Evolutionary conservation across 2,113 vertebrate species (phyloP).

Genomic region (Hippocampus guttulatus): DNA sequence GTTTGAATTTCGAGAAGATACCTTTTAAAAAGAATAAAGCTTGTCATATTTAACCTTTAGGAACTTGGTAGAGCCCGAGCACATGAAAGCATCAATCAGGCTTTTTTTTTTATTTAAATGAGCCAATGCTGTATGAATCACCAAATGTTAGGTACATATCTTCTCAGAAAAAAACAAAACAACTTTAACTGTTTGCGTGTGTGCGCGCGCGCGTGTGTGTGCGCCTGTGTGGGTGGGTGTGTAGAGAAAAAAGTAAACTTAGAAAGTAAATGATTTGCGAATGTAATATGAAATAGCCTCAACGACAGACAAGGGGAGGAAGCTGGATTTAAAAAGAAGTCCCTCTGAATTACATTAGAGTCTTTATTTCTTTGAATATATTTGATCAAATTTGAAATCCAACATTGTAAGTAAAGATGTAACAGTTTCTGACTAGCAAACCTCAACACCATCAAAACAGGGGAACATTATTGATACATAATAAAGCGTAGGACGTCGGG

Average conservation of each 20-base stretch:
- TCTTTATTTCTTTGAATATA: constrained; percentile 90
- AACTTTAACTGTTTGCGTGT: too few relatives aligned
- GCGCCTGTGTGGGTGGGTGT: too few relatives aligned
- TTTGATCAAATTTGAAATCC: constrained; percentile 96
- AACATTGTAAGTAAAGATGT: constrained; percentile 95
- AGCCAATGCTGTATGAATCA: too few relatives aligned
- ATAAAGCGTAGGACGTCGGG: constrained; percentile 81
- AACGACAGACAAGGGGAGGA: background rate
- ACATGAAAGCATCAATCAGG: too few relatives aligned
- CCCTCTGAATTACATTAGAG: constrained; percentile 87
- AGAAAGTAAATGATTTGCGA: background rate
- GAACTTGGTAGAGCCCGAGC: too few relatives aligned
- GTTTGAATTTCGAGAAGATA: background rate
- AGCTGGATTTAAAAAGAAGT: constrained; percentile 55
- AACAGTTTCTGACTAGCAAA: constrained; percentile 98
- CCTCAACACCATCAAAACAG: constrained; percentile 98
- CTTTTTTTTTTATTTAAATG: too few relatives aligned
- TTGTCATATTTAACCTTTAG: too few relatives aligned
- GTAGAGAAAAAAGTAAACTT: too few relatives aligned
- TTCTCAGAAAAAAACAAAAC: too few relatives aligned
- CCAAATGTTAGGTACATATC: too few relatives aligned
- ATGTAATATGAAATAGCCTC: background rate
- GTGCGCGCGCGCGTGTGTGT: too few relatives aligned
- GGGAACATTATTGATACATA: constrained; percentile 89
- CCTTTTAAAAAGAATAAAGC: too few relatives aligned